Evolutionary conservation across 1,140 invertebrate genomes (phyloP), one percentile per base, ranked within the genome.

Genomic region (Lepidurus packardi): DNA sequence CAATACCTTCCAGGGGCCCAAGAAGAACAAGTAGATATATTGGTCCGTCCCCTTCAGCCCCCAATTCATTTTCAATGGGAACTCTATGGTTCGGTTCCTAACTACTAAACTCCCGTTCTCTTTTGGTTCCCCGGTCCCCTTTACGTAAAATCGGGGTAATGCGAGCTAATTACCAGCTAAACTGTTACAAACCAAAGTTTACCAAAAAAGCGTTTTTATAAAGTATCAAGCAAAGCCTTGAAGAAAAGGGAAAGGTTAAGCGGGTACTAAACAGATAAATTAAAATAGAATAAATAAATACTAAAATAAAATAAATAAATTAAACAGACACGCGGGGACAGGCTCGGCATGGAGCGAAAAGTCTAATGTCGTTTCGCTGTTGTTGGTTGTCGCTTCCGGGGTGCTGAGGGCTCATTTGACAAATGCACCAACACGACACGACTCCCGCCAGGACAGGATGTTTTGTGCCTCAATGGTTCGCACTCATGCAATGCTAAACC

Each of bases 301-400:
- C 21, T 7, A 65, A 9, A n/a, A 13, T n/a, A 65, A 16, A 7
- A 65, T 47, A 65, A 16, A 65, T n/a, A 65, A 65, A 65, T 7
- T 13, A 21, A 13, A 13, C 8, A 11, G 53, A 21, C 16, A 65
- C 53, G 53, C 53, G 53, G 21, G 34, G 53, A 65, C 53, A 65
- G 53, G 21, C 53, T n/a, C 53, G 53, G 53, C 53, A 65, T 65
- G 53, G 53, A 34, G 53, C 53, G 53, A 65, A 65, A 65, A 21
- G 53, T 65, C 53, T 65, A 65, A 65, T 65, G 53, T 65, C 53
- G 53, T 65, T 65, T 65, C 53, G 53, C 53, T 65, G 53, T 65
- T 65, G 53, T 65, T 65, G 53, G 53, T 65, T 65, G 53, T 65
- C 53, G 53, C 53, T 65, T 65, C 53, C 53, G 53, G 53, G 53